Base-by-base conservation (phyloP, 2,113 vertebrate genomes). In the Cebidichthys violaceus region DNA sequence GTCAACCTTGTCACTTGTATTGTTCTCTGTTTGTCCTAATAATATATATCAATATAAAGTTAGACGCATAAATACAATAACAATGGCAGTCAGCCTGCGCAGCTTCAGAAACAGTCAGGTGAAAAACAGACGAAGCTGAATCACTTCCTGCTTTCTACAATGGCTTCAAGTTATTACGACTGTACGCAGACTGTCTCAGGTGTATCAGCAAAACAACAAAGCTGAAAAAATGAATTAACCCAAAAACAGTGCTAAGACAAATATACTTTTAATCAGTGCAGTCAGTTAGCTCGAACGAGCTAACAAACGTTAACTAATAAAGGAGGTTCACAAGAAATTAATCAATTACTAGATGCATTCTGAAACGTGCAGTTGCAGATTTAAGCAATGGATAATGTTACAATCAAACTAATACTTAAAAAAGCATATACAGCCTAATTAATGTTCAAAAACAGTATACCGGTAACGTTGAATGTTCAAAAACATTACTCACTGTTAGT, bases 401-500 rank as follows among this genome's bases (percentile, higher is more conserved):
- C 59, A 76, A 62, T 37, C 0, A n/a, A 37, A 1, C 0, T 0
- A 27, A 27, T 1, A 9, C 7, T 45, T 3, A 29, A 24, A 20
- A 24, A 39, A 15, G 1, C 0, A 22, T 10, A 39, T 39, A 10
- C 0, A 64, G 33, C 11, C 3, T 11, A 15, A 27, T 35, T 70
- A 0, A 20, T 2, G 11, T 18, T 57, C 2, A 13, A 59, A 61
- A 54, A 59, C 0, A 50, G n/a, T 4, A 50, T 18, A 31, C 2
- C 57, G 8, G 6, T 29, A 59, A 59, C 55, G 55, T 18, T 0
- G 31, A 64, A 69, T 15, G 1, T 11, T 11, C 15, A 7, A 75
- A 43, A 33, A 67, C 3, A 50, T 65, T 61, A 89, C 92, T 90
- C 75, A 88, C 92, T 10, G n/a, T 24, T 0, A 22, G 0, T 31